A percentile compares a stretch with the other conserved stretches of the same genome.
phyloP scores from a whole-genome alignment of 2,113 vertebrate species.

The Aptenodytes forsteri region DNA sequence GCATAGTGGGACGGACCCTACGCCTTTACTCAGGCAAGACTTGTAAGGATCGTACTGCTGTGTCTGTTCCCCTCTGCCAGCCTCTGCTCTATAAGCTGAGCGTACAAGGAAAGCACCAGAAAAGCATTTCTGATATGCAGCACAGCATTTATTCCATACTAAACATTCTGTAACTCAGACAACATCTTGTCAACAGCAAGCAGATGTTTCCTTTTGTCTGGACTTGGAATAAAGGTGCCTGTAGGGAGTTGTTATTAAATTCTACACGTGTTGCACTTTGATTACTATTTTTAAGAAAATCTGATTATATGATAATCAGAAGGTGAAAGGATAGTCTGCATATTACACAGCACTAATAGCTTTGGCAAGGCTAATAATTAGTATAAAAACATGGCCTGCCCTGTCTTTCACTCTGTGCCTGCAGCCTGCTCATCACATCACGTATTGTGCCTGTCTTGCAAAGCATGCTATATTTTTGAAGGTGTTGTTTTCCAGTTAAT shows the following conservation, averaged over 20 bases:
- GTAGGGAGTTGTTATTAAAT: slow-evolving; percentile 41
- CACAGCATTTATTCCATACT: background rate
- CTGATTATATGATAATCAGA: background rate
- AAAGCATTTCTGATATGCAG: background rate
- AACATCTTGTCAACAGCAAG: slow-evolving; percentile 42
- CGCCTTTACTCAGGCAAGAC: fast-evolving
- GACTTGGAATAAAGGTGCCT: slow-evolving; percentile 52
- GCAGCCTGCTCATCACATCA: background rate
- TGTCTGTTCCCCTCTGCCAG: background rate
- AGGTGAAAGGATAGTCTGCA: background rate
- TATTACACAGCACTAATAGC: background rate
- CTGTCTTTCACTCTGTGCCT: background rate
- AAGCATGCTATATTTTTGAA: background rate
- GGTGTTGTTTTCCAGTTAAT: slow-evolving; percentile 53
- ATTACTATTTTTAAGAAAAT: slow-evolving; percentile 48
- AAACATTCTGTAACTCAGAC: slow-evolving; percentile 8
- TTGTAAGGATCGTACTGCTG: fast-evolving
- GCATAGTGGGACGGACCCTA: background rate
- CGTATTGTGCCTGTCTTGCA: background rate
- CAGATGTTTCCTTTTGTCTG: slow-evolving; percentile 54
- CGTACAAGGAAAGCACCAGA: background rate
- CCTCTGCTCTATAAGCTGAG: fast-evolving
- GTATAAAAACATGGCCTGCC: background rate
- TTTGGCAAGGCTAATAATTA: slow-evolving; percentile 12
- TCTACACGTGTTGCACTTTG: slow-evolving; percentile 40